A percentile compares a stretch with the other conserved stretches of the same genome.
phyloP scores from a whole-genome alignment of 1,140 invertebrate genomes.

The Zaprionus tsacasi region DNA sequence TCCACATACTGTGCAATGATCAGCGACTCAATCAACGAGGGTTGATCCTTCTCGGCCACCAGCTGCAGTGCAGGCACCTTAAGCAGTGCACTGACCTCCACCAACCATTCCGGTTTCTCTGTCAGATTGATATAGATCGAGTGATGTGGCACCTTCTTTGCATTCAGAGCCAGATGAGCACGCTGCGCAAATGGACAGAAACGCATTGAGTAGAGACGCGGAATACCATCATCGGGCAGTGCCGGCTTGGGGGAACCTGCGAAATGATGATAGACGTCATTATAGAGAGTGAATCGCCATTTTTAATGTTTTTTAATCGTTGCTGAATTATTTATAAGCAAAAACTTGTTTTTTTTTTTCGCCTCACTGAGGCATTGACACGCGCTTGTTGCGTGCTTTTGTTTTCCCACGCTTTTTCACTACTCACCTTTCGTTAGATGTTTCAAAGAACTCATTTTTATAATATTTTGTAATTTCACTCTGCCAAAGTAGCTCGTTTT shows the following conservation, averaged over 20 bases:
- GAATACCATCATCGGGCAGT: slow-evolving; percentile 86
- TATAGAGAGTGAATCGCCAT: background rate
- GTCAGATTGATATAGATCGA: slow-evolving; percentile 92
- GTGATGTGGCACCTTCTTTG: slow-evolving; percentile 93
- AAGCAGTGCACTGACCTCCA: slow-evolving; percentile 87
- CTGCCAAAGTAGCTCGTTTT: slow-evolving; percentile 26
- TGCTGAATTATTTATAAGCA: background rate
- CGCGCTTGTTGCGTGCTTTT: background rate
- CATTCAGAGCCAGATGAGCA: slow-evolving; percentile 90
- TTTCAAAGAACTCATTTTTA: slow-evolving; percentile 58
- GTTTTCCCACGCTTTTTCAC: background rate
- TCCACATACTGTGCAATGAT: slow-evolving; percentile 93
- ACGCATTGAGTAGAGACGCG: slow-evolving; percentile 93
- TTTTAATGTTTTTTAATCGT: background rate
- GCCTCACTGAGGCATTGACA: background rate
- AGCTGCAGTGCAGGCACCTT: slow-evolving; percentile 93
- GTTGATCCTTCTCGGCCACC: slow-evolving; percentile 85
- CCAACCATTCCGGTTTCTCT: slow-evolving; percentile 93
- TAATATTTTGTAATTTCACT: slow-evolving; percentile 16
- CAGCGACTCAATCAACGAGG: slow-evolving; percentile 91
- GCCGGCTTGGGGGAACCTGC: slow-evolving; percentile 88
- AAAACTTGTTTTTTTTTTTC: background rate
- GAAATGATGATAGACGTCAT: background rate
- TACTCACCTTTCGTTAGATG: slow-evolving; percentile 62
- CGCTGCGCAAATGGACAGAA: slow-evolving; percentile 96